Conservation (phyloP, 2,888 invertebrate genomes). For the Esperia sulphurella region DNA sequence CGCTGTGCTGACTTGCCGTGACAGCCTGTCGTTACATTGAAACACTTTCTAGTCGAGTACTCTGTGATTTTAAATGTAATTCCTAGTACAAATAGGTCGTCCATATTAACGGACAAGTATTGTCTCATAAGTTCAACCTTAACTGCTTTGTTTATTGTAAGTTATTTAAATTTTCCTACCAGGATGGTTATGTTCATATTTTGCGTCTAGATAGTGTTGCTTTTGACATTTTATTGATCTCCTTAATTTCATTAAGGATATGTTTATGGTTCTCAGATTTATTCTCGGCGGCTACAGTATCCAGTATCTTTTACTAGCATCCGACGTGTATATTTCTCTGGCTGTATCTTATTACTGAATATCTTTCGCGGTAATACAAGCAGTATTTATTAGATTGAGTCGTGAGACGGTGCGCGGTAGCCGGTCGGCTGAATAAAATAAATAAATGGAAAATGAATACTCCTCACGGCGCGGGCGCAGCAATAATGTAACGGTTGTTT, state of each 20-base stretch:
- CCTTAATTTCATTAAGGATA: not conserved
- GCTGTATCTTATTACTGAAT: slow-evolving; percentile 68
- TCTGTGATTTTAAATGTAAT: slow-evolving; percentile 38
- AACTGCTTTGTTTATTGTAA: slow-evolving; percentile 3
- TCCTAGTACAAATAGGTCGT: slow-evolving; percentile 25
- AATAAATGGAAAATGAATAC: slow-evolving; percentile 57
- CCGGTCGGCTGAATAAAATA: slow-evolving; percentile 54
- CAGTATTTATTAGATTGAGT: slow-evolving; percentile 76
- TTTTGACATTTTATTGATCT: not conserved
- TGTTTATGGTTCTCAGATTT: not conserved
- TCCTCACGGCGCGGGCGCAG: slow-evolving; percentile 26
- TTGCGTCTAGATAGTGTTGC: not conserved
- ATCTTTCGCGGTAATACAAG: slow-evolving; percentile 58
- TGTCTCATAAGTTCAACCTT: slow-evolving; percentile 9
- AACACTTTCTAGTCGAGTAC: slow-evolving; percentile 58
- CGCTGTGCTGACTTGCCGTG: slow-evolving; percentile 41
- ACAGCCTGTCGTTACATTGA: slow-evolving; percentile 53
- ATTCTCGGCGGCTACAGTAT: slow-evolving; percentile 32
- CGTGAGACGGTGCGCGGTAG: slow-evolving; percentile 68
- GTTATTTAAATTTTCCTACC: slow-evolving; percentile 1
- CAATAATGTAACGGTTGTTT: slow-evolving; percentile 41
- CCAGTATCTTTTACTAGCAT: slow-evolving; percentile 51
- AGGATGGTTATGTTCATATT: not conserved
- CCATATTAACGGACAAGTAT: not conserved
- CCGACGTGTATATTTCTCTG: slow-evolving; percentile 45